Base-by-base conservation (phyloP, 2,113 vertebrate species). In the Callospermophilus lateralis region DNA sequence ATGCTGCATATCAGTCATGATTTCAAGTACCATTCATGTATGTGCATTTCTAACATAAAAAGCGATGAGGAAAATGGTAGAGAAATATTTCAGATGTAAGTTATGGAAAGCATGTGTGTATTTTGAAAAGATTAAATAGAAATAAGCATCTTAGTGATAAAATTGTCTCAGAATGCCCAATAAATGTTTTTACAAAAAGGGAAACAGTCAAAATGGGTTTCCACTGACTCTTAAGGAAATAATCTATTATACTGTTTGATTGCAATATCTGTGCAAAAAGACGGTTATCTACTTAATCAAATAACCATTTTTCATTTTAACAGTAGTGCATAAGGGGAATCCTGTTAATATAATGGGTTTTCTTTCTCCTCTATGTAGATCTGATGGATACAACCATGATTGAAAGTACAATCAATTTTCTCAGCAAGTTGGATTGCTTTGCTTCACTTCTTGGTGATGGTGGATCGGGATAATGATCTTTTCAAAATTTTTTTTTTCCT, bases 391-490 rank as follows among this genome's bases (percentile, higher is more conserved):
- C 30, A 92, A 37, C 8, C 22, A 17, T 42, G 34, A 0, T 37
- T 78, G 22, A 92, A 87, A 87, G 39, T 63, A 84, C 5, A 58
- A 63, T 95, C 48, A 78, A 9, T 94, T 97, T 72, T 88, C 20
- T 58, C 9, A 87, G 32, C 53, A 95, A 85, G 19, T 93, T 92
- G 3, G 7, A 67, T 34, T n/a, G 63, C 15, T 88, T 93, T 45
- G 12, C 8, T 95, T 68, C 86, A 8, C 0, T 80, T 83, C 80
- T 94, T 83, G 28, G 58, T 89, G 12, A 2, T 92, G 32, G 28
- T 58, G 4, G 10, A 65, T 74, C 30, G 55, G 19, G 3, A 22
- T 74, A 22, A 26, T 85, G 34, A 70, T 48, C 8, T 55, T 93
- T 93, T 86, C 22, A 72, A 39, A 68, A 34, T 93, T 58, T 58